Evolutionary conservation across 2,113 vertebrate species (phyloP).

Genomic region (Oenanthe melanoleuca): DNA sequence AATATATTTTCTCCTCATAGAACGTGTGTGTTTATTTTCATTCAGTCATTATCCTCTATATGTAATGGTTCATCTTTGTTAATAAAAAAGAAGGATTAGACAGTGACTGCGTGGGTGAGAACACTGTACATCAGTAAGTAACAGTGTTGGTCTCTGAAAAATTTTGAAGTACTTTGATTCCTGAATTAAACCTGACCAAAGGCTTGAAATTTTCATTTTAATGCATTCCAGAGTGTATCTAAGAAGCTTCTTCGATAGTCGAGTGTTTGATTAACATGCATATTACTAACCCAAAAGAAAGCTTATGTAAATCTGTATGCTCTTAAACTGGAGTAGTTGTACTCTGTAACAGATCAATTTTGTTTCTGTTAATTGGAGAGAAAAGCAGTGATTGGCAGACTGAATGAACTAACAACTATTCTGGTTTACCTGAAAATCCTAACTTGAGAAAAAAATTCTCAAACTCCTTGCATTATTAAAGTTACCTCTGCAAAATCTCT

Average conservation of each 20-base stretch:
- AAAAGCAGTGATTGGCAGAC: neutral
- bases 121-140: neutral
- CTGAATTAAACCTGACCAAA: neutral
- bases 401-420: neutral
- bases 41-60: neutral
- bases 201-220: neutral
- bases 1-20: neutral
- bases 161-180: neutral
- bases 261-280: slow-evolving; percentile 7
- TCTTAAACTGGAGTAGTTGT: neutral
- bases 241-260: neutral
- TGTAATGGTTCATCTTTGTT: neutral
- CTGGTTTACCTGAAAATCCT: neutral
- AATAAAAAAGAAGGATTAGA: neutral
- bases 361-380: neutral
- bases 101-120: accelerated
- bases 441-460: neutral
- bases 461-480: neutral
- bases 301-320: neutral
- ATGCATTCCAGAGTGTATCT: neutral
- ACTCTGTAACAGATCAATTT: neutral
- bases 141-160: neutral
- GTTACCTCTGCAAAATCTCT: slow-evolving; percentile 55
- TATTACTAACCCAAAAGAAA: slow-evolving; percentile 13
- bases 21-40: neutral